phyloP scores from a whole-genome alignment of 1,140 invertebrate genomes.

The Ridgeia piscesae region DNA sequence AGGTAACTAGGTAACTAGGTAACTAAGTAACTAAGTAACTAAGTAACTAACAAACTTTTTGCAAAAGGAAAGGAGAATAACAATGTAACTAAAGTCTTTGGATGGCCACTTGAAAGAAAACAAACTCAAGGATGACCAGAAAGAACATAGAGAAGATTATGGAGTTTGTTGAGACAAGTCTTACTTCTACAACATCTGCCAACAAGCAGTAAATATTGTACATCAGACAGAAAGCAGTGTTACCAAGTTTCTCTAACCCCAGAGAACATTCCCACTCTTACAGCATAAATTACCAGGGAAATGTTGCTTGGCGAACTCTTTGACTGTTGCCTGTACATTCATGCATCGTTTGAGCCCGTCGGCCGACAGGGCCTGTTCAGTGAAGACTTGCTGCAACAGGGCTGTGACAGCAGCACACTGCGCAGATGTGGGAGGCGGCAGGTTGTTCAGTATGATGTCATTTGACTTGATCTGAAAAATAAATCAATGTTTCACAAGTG shows the following conservation, averaged over 20 bases:
- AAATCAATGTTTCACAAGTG: background rate
- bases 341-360: constrained; percentile 32
- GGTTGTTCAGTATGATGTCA: constrained; percentile 39
- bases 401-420: constrained; percentile 40
- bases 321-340: constrained; percentile 31
- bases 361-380: constrained; percentile 34
- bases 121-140: too few relatives aligned
- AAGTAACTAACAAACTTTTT: too few relatives aligned
- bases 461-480: constrained; percentile 35
- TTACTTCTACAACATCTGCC: too few relatives aligned
- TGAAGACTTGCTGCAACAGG: constrained; percentile 35
- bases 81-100: too few relatives aligned
- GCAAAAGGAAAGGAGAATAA: too few relatives aligned
- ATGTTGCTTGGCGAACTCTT: constrained; percentile 30
- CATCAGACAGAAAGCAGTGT: too few relatives aligned
- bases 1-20: too few relatives aligned
- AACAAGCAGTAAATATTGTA: too few relatives aligned
- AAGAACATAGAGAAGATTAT: too few relatives aligned
- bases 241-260: background rate
- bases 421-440: constrained; percentile 38
- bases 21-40: too few relatives aligned
- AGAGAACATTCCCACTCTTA: background rate
- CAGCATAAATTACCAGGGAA: constrained; percentile 32
- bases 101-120: too few relatives aligned
- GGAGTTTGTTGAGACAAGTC: too few relatives aligned